Base-by-base conservation (phyloP, 1,140 invertebrate genomes). In the Drosophila auraria region DNA sequence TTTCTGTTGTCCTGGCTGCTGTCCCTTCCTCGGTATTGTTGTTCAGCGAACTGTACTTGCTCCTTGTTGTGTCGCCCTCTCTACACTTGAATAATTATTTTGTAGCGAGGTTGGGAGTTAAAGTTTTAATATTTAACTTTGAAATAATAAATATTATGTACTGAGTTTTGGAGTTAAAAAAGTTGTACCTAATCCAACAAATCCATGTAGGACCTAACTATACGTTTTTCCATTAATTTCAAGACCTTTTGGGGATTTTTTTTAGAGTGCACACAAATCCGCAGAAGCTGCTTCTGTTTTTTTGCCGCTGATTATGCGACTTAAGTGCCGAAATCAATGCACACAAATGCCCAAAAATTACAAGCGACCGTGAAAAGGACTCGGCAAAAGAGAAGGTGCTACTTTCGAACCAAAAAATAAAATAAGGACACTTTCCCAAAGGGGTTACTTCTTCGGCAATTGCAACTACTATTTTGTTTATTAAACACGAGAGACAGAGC, bases 291-390 rank as follows among this genome's bases (percentile, higher is more conserved):
- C 45, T 57, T 17, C 30, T 25, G 61, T 62, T 57, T 38, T 58
- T 36, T 30, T n/a, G 25, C 38, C 23, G 40, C 68, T 80, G 90
- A 91, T 91, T 92, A 91, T 83, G 84, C 70, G 81, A 73, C 90
- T 91, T 91, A 91, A 92, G 90, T 82, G 82, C 90, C 86, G 90
- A 92, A 92, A 92, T 92, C 90, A 92, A 92, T 92, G 90, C 90
- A 92, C 90, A 92, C 90, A 90, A 92, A 90, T 92, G 90, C 77
- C 86, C 90, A 84, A 92, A 87, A 91, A 90, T 91, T 89, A 91
- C 86, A 90, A 64, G 87, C 61, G 53, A 61, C 20, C 27, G 62
- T 45, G 40, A 61, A 73, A 73, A 72, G 68, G 45, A 73, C 47
- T 40, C 33, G 14, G n/a, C 11, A 17, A 7, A 14, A 12, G 14